phyloP scores from a whole-genome alignment of 1,140 invertebrate species.

The Sycobia sp. region DNA sequence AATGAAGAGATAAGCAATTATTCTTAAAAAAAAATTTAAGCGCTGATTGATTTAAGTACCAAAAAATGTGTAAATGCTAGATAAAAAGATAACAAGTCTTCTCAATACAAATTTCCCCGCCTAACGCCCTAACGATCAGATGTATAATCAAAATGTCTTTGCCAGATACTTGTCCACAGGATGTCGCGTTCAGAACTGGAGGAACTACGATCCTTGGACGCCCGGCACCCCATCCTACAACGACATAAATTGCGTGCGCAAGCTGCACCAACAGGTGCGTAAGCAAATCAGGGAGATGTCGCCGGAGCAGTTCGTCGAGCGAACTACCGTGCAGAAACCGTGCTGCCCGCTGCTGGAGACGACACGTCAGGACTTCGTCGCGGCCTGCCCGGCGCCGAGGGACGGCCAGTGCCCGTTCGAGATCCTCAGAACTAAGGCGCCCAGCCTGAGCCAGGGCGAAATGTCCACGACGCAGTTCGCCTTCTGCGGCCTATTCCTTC shows the following conservation, averaged over 20 bases:
- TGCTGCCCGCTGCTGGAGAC: slow-evolving; percentile 52
- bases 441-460: slow-evolving; percentile 70
- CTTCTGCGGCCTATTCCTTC: slow-evolving; percentile 75
- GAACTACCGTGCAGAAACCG: slow-evolving; percentile 52
- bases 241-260: slow-evolving; percentile 57
- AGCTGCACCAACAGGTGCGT: slow-evolving; percentile 55
- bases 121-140: no score
- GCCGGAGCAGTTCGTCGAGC: slow-evolving; percentile 37
- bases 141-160: no score
- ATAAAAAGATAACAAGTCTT: no score
- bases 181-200: slow-evolving; percentile 61
- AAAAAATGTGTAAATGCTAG: no score
- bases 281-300: slow-evolving; percentile 40
- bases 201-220: slow-evolving; percentile 59
- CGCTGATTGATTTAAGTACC: no score
- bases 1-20: no score
- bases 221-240: slow-evolving; percentile 52
- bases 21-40: no score
- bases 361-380: slow-evolving; percentile 38
- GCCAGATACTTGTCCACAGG: slow-evolving; percentile 62
- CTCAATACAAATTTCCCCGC: no score
- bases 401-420: slow-evolving; percentile 43
- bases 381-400: slow-evolving; percentile 36
- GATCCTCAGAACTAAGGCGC: no score
- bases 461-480: slow-evolving; percentile 80